Evolutionary conservation across 2,113 vertebrate species (phyloP).

Genomic region (Hippotragus niger): DNA sequence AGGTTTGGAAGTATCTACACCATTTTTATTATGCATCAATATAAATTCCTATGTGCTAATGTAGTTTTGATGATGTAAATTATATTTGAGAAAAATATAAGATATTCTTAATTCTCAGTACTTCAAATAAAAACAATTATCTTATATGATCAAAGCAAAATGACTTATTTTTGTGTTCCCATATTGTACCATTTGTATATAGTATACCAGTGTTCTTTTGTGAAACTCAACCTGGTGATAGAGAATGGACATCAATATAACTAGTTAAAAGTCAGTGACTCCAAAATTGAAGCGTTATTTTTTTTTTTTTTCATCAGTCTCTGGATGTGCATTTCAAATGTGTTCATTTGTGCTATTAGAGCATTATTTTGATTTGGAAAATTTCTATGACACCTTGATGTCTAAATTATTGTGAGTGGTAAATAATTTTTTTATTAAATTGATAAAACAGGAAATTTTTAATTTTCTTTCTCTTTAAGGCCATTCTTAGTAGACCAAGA

Average conservation of each 20-base stretch:
- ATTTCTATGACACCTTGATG: not conserved
- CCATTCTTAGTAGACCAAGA: fast-evolving
- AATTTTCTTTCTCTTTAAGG: not conserved
- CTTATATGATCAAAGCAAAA: not conserved
- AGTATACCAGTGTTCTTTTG: not conserved
- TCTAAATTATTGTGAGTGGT: not conserved
- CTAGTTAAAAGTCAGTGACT: not conserved
- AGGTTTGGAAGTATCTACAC: not conserved
- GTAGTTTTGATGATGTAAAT: not conserved
- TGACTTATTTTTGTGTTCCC: not conserved
- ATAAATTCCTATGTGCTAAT: not conserved
- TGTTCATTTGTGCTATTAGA: not conserved
- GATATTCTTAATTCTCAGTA: not conserved
- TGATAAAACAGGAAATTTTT: not conserved
- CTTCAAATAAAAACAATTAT: not conserved
- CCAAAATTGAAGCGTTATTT: not conserved
- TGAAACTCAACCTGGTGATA: not conserved
- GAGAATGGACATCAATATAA: not conserved
- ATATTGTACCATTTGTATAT: not conserved
- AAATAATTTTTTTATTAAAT: not conserved
- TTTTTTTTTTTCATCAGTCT: not conserved
- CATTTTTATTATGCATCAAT: not conserved
- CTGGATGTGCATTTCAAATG: not conserved
- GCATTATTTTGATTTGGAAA: not conserved
- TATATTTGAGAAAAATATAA: not conserved